phyloP scores from a whole-genome alignment of 2,797 vertebrate genomes.

The Catostomus latipinnis region DNA sequence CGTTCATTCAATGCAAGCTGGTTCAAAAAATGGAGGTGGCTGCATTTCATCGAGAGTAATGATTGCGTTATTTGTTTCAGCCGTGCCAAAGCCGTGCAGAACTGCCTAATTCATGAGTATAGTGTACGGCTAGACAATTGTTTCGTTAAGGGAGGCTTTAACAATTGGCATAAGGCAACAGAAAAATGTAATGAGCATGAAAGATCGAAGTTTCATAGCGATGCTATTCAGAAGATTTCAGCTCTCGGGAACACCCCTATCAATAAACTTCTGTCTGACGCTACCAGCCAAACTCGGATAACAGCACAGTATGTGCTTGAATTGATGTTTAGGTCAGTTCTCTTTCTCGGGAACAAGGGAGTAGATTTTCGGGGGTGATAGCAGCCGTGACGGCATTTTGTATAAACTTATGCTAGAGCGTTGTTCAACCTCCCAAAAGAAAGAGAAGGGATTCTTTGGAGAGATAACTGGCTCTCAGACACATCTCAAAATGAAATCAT shows the following conservation, averaged over 20 bases:
- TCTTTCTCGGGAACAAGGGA: constrained; percentile 7
- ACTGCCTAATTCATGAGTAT: not conserved
- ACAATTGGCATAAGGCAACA: constrained; percentile 31
- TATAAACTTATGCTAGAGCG: constrained; percentile 17
- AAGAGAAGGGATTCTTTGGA: not conserved
- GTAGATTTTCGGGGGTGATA: constrained; percentile 11
- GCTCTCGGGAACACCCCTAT: not conserved
- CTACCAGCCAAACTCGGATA: not conserved
- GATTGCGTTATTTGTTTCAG: too few species aligned
- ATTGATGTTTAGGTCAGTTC: constrained; percentile 12
- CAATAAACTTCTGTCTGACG: not conserved
- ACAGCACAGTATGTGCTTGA: constrained; percentile 17
- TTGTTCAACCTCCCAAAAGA: constrained; percentile 4
- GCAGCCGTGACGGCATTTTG: constrained; percentile 22
- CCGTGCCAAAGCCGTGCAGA: too few species aligned
- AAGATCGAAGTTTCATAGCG: constrained; percentile 13
- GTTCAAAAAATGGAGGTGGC: too few species aligned
- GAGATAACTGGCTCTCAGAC: constrained; percentile 5
- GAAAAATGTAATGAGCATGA: constrained; percentile 33
- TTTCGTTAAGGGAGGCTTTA: constrained; percentile 21
- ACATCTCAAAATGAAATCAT: not conserved
- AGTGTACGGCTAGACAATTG: constrained; percentile 18
- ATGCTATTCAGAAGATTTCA: constrained; percentile 12
- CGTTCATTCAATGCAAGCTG: too few species aligned
- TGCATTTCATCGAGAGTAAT: too few species aligned